Base-by-base conservation (phyloP, 2,888 invertebrate species). In the Acanthacorydalis orientalis region DNA sequence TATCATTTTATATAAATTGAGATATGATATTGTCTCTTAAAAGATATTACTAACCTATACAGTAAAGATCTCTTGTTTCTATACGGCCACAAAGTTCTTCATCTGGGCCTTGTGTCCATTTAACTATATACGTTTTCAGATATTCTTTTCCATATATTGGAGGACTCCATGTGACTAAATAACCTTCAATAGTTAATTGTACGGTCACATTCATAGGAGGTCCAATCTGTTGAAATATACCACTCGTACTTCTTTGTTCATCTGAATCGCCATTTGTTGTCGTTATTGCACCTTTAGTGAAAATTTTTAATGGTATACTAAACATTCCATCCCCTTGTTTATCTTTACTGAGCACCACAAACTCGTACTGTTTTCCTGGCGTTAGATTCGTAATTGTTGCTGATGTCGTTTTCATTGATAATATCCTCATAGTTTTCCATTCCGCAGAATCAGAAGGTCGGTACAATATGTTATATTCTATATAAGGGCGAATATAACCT, bases 321-420 rank as follows among this genome's bases (percentile, higher is more conserved):
- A 89, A 90, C 68, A 90, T 80, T 23, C 92, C 91, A 57, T 91
- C 89, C 7, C 91, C 91, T 50, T 78, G 73, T 57, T 82, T 77
- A 64, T 93, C 91, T 63, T 87, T 83, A 55, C 90, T 82, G 44
- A 90, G 73, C 43, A 95, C 85, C 76, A 90, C 88, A 60, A 95
- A 80, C 67, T 93, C 91, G 65, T 93, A 93, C 59, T 83, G 79
- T 16, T 81, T 74, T 51, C 68, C 83, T 15, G 90, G 79, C 51
- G 73, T 71, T 54, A 95, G 72, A 54, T 82, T 80, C 53, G 77
- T 75, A 50, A 93, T 73, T 8, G 87, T 87, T 43, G 87, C 83
- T 59, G 83, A 82, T 48, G 86, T 81, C 43, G 77, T 71, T 55
- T 78, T 37, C n/a, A 37, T 74, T 9, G 83, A 78, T 47, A 80